Evolutionary conservation across 2,113 vertebrate species (phyloP), one percentile per base, ranked within the genome.

Genomic region (Mormyrus lacerda): DNA sequence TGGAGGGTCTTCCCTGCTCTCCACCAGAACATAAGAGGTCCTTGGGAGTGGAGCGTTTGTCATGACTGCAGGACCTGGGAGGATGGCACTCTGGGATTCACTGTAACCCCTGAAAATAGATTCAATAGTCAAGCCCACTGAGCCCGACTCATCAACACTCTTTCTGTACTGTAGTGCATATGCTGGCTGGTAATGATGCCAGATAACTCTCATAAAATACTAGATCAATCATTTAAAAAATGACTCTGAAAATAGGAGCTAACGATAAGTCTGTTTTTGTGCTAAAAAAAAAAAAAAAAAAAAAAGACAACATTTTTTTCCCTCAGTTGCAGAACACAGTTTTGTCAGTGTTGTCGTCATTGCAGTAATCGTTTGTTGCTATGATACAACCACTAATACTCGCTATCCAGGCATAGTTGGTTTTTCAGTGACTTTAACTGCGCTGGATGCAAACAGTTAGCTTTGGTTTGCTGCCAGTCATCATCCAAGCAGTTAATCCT

Each of bases 71-170:
- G 90, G 87, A 88, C 85, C 89, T n/a, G n/a, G 85, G 31, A 55
- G 83, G 90, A 94, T 92, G 90, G 91, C 90, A 91, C 93, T 93
- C 91, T 92, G 91, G 91, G 92, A 93, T 92, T 90, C 85, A 73
- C 13, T 35, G 89, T 91, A 92, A 93, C 94, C 92, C 91, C 90
- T 69, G 82, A 91, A 51, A 86, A 48, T 24, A 82, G 89, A 89
- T 85, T 88, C 45, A 82, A n/a, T 0, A 87, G 27, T 13, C 45
- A 89, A 87, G 51, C 53, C 27, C 31, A 88, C 19, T 27, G 42
- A 76, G 45, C 2, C 44, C 9, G 48, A 82, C 88, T 55, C 69
- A 48, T 82, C 35, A 39, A 2, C 35, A 11, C 47, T 19, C 3
- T 51, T 79, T 35, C 31, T 10, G 24, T 6, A 7, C 87, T 48